Evolutionary conservation across 2,797 vertebrate genomes (phyloP), one percentile per base, ranked within the genome.

Genomic region (Furcifer pardalis): DNA sequence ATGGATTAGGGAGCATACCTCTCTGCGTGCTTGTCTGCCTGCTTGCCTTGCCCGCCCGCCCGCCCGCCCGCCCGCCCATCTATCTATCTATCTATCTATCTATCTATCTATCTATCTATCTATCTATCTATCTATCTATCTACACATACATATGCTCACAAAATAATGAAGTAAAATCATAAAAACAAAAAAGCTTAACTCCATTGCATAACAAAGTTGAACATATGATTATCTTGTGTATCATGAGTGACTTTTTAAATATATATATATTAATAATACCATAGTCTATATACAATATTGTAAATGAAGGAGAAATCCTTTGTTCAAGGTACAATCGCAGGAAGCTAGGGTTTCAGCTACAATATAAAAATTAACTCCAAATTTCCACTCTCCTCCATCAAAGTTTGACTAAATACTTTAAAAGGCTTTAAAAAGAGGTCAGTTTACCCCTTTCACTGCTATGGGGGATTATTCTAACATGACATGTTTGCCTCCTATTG

Each of bases 401-500:
- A 95, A 96, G 93, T 96, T 95, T 94, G 93, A 93, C 95, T 95
- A 94, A 95, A 94, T 91, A 95, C 84, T 92, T 86, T 81, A 79
- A 94, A 94, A 90, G 95, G 93, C 32, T 69, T 69, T 40, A 69
- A 40, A 71, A 68, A 96, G 93, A 95, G 92, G 93, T 95, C 93
- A 90, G 93, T 94, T 95, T 77, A 49, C 94, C 88, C 84, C 83
- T 94, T 94, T 95, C 89, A 17, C 88, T 92, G 87, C 93, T 92
- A 90, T 93, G 84, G 88, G 90, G 96, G 95, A 96, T 97, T 95
- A 95, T 94, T 95, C 92, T 95, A 95, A 97, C 95, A 96, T 90
- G 94, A 95, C 94, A 90, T 94, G 92, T 94, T 94, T 96, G 95
- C 96, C 95, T 96, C 94, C 96, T 96, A 94, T 95, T 96, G 95